These are phyloP conservation scores for Diarsia rubi DNA, from an alignment of 2,888 invertebrate species.

Conservation along the genomic window DNA sequence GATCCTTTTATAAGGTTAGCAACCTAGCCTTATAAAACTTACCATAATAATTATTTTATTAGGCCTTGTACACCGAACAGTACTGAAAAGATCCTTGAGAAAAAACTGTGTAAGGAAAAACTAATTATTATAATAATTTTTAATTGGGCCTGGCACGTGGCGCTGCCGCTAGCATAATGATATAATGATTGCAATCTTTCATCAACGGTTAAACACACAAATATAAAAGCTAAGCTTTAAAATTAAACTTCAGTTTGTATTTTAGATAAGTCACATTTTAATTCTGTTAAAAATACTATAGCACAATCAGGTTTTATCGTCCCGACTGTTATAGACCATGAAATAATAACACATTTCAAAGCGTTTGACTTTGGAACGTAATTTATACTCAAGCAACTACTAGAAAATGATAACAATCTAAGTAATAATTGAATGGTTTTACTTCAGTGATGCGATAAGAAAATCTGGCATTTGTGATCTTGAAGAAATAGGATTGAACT, in stretches of 20 bases:
- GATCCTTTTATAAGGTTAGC: slow-evolving; percentile 3
- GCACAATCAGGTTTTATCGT: not conserved
- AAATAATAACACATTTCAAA: slow-evolving; percentile 11
- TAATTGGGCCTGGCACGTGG: too few species aligned
- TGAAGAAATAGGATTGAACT: not conserved
- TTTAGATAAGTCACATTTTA: not conserved
- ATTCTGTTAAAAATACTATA: not conserved
- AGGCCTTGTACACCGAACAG: too few species aligned
- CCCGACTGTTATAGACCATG: not conserved
- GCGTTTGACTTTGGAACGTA: not conserved
- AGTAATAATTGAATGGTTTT: slow-evolving; percentile 17
- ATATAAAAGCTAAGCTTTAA: not conserved
- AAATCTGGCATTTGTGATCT: slow-evolving; percentile 17
- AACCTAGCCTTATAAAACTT: too few species aligned
- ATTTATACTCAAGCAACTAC: slow-evolving; percentile 8
- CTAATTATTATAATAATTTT: not conserved
- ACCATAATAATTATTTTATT: too few species aligned
- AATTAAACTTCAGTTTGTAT: not conserved
- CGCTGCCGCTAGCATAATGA: too few species aligned
- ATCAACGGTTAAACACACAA: not conserved
- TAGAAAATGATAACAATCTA: slow-evolving; percentile 17
- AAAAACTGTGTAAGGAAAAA: too few species aligned
- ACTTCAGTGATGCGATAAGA: slow-evolving; percentile 7
- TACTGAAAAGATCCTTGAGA: too few species aligned
- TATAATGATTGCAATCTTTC: not conserved